Conservation (phyloP, 2,888 invertebrate species). For the Sphecodes monilicornis region DNA sequence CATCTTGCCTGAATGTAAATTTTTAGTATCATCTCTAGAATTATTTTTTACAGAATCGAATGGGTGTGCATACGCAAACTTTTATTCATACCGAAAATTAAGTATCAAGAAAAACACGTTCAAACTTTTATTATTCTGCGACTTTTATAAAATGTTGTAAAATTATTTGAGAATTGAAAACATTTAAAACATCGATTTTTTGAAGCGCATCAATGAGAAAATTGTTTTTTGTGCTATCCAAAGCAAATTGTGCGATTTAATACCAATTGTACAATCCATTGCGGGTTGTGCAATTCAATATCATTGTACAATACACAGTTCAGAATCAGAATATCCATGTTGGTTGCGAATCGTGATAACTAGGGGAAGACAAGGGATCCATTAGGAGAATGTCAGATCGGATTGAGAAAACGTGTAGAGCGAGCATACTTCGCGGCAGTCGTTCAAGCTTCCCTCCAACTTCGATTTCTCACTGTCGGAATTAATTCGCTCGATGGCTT, state of each 20-base stretch:
- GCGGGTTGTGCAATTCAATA: neutral
- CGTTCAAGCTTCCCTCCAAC: constrained; percentile 36
- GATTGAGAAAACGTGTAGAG: constrained; percentile 9
- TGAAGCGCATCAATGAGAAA: neutral
- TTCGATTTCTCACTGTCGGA: constrained; percentile 37
- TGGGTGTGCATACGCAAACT: no score
- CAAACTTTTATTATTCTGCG: no score
- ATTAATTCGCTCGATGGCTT: constrained; percentile 40
- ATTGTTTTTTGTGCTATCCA: neutral
- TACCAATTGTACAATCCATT: no score
- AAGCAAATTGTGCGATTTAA: neutral
- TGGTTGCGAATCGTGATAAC: neutral
- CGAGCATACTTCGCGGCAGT: constrained; percentile 15
- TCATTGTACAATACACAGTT: neutral
- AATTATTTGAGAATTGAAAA: no score
- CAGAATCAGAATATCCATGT: neutral
- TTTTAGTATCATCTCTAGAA: no score
- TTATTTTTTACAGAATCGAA: no score
- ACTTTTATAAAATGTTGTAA: no score
- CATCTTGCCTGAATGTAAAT: no score
- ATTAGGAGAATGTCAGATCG: constrained; percentile 46
- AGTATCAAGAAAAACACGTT: no score
- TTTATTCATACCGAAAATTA: no score
- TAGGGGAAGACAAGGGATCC: constrained; percentile 26
- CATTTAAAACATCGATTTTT: no score